Conservation (phyloP, 2,113 vertebrate species). For the Ophiodon elongatus region DNA sequence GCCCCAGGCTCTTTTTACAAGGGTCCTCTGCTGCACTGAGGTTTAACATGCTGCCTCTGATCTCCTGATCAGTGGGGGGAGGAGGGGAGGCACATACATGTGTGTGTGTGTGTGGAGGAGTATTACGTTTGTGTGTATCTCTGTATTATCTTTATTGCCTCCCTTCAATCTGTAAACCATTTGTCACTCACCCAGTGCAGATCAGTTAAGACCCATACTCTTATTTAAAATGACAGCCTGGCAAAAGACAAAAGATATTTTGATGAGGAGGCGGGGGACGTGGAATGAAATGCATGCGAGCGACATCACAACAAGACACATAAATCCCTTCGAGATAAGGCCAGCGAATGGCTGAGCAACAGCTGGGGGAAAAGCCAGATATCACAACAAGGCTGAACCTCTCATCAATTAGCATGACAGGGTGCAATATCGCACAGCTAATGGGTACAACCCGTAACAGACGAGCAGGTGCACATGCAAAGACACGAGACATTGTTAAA, state of each 20-base stretch:
- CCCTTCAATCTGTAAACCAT: slow-evolving; percentile 28
- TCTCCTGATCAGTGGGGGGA: slow-evolving; percentile 15
- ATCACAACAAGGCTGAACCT: slow-evolving; percentile 45
- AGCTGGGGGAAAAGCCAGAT: slow-evolving; percentile 40
- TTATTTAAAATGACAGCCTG: slow-evolving; percentile 44
- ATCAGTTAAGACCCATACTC: slow-evolving; percentile 35
- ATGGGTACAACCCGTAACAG: slow-evolving; percentile 32
- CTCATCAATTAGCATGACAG: slow-evolving; percentile 59
- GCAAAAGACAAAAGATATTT: slow-evolving; percentile 39
- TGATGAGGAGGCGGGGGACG: slow-evolving; percentile 8
- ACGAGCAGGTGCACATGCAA: slow-evolving; percentile 31
- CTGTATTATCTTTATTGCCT: slow-evolving; percentile 25
- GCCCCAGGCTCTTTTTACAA: slow-evolving; percentile 79
- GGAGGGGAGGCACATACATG: too few species aligned
- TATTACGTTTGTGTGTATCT: neutral
- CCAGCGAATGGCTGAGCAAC: slow-evolving; percentile 44
- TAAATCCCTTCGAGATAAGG: slow-evolving; percentile 36
- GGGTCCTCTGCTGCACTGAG: slow-evolving; percentile 69
- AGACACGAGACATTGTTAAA: slow-evolving; percentile 32
- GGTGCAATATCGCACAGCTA: slow-evolving; percentile 39
- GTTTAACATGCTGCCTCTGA: slow-evolving; percentile 77
- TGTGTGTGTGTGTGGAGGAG: neutral
- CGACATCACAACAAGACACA: slow-evolving; percentile 26
- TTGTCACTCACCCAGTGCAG: slow-evolving; percentile 22
- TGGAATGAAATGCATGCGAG: slow-evolving; percentile 9